Base-by-base conservation (phyloP, 1,140 invertebrate genomes). In the Rhagoletis pomonella region DNA sequence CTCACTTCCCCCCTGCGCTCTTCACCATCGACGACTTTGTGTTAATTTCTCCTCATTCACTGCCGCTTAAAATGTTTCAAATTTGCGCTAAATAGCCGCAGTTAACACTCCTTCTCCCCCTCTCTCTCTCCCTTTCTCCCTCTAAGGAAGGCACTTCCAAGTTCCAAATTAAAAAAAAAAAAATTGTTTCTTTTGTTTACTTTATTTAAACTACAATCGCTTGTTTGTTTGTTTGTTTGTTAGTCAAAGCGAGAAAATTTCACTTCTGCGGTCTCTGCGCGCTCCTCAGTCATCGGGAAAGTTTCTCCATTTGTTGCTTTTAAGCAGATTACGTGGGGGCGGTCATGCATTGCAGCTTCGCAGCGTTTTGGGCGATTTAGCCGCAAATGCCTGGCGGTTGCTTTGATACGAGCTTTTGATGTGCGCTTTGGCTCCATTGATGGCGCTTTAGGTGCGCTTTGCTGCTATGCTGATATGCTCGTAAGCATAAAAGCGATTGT, bases 311-410 rank as follows among this genome's bases (percentile, higher is more conserved):
- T 73, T 4, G 39, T 73, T 73, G 67, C 67, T 73, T 73, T 73
- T 73, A 73, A 73, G 67, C 67, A 73, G 67, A 73, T 73, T 73
- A 73, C 67, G 67, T 73, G 67, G 67, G n/a, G n/a, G 67, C 67
- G 44, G 67, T 73, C 17, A 17, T 73, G 9, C 67, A n/a, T n/a
- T 44, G 39, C 67, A 73, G 67, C 42, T 29, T 39, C 67, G 3
- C 3, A 47, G 12, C 67, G 14, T 73, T 73, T 73, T 10, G 14
- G 10, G 39, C 67, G 39, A 17, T 73, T 73, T 73, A 44, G 39
- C 39, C 12, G 42, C 67, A 73, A 73, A 42, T 73, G 42, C 19
- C 64, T 5, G 29, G 19, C 67, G 10, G 3, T 73, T 73, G 67
- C 67, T 73, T 73, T 73, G 67, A 73, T 73, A 73, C 17, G 42